Evolutionary conservation across 2,797 vertebrate genomes (phyloP).

Genomic region (Rhadinocentrus ornatus): DNA sequence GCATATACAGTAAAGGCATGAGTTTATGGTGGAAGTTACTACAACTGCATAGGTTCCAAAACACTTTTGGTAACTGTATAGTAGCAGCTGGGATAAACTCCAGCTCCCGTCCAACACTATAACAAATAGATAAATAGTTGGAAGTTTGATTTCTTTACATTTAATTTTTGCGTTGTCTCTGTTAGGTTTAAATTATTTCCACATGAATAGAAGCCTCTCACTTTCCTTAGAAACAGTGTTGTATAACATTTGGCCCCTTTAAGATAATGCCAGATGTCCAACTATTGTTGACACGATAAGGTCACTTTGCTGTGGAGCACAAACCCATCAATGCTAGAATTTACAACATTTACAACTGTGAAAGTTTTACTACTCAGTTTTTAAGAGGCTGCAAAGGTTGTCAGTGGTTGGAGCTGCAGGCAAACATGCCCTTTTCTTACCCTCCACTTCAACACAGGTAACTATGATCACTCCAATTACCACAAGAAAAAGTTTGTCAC

Average conservation of each 20-base stretch:
- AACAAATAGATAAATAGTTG: too few species aligned
- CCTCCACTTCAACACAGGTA: background rate
- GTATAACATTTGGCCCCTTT: background rate
- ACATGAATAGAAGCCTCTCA: too few species aligned
- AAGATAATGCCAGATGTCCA: background rate
- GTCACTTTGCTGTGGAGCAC: background rate
- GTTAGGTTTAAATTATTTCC: too few species aligned
- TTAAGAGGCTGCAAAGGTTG: background rate
- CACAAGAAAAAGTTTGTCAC: constrained; percentile 26
- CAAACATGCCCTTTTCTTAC: background rate
- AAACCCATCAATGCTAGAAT: constrained; percentile 1
- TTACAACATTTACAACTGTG: background rate
- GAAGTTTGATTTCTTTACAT: too few species aligned
- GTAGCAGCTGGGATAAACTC: too few species aligned
- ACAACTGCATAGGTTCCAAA: too few species aligned
- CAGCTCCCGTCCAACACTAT: too few species aligned
- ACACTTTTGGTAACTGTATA: too few species aligned
- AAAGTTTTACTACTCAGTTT: background rate
- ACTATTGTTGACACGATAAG: background rate
- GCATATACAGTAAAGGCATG: too few species aligned
- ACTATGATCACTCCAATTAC: constrained; percentile 42
- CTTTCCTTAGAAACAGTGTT: background rate
- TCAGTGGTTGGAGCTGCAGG: background rate
- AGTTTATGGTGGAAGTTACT: too few species aligned
- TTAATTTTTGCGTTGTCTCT: too few species aligned